A percentile compares a stretch with the other conserved stretches of the same genome.
Conservation (phyloP, 1,140 invertebrate species). For the Mactra quadrangularis region DNA sequence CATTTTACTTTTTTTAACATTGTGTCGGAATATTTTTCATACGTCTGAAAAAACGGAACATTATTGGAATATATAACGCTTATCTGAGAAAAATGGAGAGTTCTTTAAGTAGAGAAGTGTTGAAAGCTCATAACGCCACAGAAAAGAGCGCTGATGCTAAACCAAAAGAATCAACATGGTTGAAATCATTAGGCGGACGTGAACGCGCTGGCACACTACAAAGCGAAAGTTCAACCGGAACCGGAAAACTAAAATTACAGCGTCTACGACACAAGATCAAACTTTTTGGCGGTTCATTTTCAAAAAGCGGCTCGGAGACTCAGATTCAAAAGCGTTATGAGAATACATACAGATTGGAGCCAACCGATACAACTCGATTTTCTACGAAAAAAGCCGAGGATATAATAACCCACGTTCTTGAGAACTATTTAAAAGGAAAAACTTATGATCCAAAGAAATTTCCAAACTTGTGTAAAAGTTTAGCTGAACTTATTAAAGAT, state of each 20-base stretch:
- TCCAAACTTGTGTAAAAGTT: constrained; percentile 66
- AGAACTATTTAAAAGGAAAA: constrained; percentile 66
- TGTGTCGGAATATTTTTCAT: too few relatives aligned
- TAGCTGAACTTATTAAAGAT: constrained; percentile 73
- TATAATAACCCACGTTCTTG: constrained; percentile 65
- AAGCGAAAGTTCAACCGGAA: constrained; percentile 56
- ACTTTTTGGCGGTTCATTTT: constrained; percentile 44
- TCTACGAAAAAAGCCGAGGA: constrained; percentile 64
- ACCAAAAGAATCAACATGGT: not conserved
- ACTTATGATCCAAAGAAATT: constrained; percentile 67
- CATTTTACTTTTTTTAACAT: too few relatives aligned
- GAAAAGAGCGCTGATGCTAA: not conserved
- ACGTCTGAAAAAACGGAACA: too few relatives aligned
- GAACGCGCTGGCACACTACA: constrained; percentile 42
- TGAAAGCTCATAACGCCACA: constrained; percentile 45
- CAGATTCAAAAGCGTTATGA: constrained; percentile 62
- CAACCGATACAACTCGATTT: constrained; percentile 62
- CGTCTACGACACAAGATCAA: constrained; percentile 64
- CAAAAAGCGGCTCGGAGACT: constrained; percentile 50
- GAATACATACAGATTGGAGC: constrained; percentile 70
- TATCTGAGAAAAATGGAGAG: constrained; percentile 33
- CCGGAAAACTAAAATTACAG: constrained; percentile 49
- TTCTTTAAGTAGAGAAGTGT: constrained; percentile 34
- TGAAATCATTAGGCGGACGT: not conserved
- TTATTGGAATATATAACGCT: too few relatives aligned